Evolutionary conservation across 2,113 vertebrate genomes (phyloP), one percentile per base, ranked within the genome.

Genomic region (Elgaria multicarinata): DNA sequence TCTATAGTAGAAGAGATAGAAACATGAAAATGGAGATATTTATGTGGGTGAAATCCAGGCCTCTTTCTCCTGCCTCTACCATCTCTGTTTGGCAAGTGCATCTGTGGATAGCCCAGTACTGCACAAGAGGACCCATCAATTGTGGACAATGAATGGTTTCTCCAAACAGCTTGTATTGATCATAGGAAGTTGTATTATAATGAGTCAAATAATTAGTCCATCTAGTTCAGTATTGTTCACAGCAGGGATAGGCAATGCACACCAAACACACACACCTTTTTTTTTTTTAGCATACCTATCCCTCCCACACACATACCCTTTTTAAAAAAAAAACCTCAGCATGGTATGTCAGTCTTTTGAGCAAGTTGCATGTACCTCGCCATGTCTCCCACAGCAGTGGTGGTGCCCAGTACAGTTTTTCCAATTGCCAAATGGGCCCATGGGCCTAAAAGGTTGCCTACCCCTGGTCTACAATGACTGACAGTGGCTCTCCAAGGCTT

Each of bases 121-220:
- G 58, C 0, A 0, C 18, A 0, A 28, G 2, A 66, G 6, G 39
- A 66, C 16, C 2, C 22, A 6, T 62, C 3, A 0, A n/a, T 33
- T 18, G 36, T 16, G 10, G 20, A 33, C 44, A 76, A 26, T 79
- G 2, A 3, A 13, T 62, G 44, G 42, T 50, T 91, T 67, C 50
- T 77, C 58, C 46, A 72, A 91, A 6, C 0, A 5, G 33, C 9
- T 83, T 77, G n/a, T 75, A n/a, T 50, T 71, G 33, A 33, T 71
- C 31, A 71, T 67, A 33, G 10, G 28, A 33, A 69, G 31, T 62
- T 42, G 36, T 20, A 39, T 42, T 39, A 14, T 42, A 42, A 10
- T 14, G 36, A 82, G 24, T 82, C 69, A 26, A 33, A 42, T 26
- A 8, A 64, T 39, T 64, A 5, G 58, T 14, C 62, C 22, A 64